phyloP scores from a whole-genome alignment of 2,888 invertebrate genomes.

The Rhagophthalmus giganteus region DNA sequence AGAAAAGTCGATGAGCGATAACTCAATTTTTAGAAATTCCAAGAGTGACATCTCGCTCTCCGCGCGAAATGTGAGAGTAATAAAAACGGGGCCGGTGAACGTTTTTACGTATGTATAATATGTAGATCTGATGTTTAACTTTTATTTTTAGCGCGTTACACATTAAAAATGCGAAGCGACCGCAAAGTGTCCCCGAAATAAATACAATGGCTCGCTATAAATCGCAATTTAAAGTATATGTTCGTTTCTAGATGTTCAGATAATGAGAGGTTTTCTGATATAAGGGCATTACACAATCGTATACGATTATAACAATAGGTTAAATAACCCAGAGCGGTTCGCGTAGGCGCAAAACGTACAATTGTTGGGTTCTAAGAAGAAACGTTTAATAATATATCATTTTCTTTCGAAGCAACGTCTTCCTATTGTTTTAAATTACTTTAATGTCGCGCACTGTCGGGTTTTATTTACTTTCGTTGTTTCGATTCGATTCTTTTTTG shows the following conservation, averaged over 20 bases:
- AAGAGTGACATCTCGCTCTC: too few species aligned
- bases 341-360: slow-evolving; percentile 31
- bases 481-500: not conserved
- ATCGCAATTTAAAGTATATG: slow-evolving; percentile 14
- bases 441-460: not conserved
- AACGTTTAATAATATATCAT: slow-evolving; percentile 36
- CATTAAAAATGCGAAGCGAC: too few species aligned
- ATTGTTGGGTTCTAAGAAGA: slow-evolving; percentile 35
- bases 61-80: too few species aligned
- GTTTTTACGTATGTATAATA: too few species aligned
- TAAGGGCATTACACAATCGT: slow-evolving; percentile 36
- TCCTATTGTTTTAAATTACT: slow-evolving; percentile 22
- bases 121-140: too few species aligned
- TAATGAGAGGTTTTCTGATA: slow-evolving; percentile 30
- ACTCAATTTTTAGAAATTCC: too few species aligned
- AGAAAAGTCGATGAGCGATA: too few species aligned
- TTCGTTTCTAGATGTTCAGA: slow-evolving; percentile 23
- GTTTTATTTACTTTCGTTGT: not conserved
- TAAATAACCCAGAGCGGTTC: slow-evolving; percentile 33
- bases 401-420: slow-evolving; percentile 25
- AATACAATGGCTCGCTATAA: slow-evolving; percentile 3
- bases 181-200: too few species aligned
- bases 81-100: too few species aligned
- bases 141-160: too few species aligned
- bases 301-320: slow-evolving; percentile 36